Conservation (phyloP, 2,888 invertebrate species). For the Cosmopolites sordidus region DNA sequence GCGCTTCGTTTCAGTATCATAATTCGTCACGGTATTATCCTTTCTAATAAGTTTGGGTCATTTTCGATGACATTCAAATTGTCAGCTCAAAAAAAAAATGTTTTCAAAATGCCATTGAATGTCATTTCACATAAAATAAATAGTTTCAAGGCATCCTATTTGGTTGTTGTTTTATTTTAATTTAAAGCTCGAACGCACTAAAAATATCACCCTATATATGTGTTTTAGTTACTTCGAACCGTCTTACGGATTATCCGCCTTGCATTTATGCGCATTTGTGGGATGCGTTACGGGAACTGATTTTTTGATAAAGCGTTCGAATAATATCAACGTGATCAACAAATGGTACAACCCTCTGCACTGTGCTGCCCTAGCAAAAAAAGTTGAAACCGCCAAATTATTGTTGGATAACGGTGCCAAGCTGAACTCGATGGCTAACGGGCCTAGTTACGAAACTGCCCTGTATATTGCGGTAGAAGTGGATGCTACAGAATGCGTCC, state of each 20-base stretch:
- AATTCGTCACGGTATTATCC: too few relatives aligned
- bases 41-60: too few relatives aligned
- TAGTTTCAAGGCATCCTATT: too few relatives aligned
- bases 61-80: too few relatives aligned
- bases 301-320: background rate
- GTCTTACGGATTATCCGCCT: background rate
- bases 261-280: background rate
- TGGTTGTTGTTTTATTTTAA: too few relatives aligned
- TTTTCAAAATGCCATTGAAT: too few relatives aligned
- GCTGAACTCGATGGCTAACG: constrained; percentile 3
- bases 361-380: background rate
- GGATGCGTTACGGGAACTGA: background rate
- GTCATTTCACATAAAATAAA: too few relatives aligned
- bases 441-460: constrained; percentile 4
- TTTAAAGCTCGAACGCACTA: too few relatives aligned
- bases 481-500: constrained; percentile 1
- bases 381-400: constrained; percentile 3
- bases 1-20: too few relatives aligned
- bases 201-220: too few relatives aligned
- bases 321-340: background rate
- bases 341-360: constrained; percentile 5
- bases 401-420: constrained; percentile 4
- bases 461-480: constrained; percentile 1
- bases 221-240: constrained; percentile 1
- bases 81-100: too few relatives aligned